Evolutionary conservation across 2,113 vertebrate species (phyloP).

Genomic region (Camelus bactrianus): DNA sequence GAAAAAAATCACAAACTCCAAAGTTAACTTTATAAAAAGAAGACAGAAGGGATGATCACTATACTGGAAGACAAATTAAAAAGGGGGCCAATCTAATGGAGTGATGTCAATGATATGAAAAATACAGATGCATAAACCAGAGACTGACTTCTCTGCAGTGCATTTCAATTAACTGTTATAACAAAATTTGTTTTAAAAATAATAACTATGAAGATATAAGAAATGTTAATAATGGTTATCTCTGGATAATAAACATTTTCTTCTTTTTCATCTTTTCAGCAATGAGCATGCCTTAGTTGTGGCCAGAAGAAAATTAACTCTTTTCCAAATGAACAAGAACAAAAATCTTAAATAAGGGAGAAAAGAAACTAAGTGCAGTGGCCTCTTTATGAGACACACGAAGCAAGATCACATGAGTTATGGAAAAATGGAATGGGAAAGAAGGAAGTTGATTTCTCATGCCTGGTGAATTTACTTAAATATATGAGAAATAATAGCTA

Average conservation of each 20-base stretch:
- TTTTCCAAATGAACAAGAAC: constrained; percentile 33
- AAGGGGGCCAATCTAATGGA: neutral
- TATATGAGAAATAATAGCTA: constrained; percentile 35
- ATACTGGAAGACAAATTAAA: neutral
- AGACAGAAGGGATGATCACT: neutral
- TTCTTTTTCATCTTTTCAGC: constrained; percentile 25
- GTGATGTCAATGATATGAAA: neutral
- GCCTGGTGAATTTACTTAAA: neutral
- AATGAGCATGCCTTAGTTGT: neutral
- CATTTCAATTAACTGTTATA: neutral
- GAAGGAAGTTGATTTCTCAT: constrained; percentile 25
- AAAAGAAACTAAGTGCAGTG: neutral
- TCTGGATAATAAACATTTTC: constrained; percentile 15
- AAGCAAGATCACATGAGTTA: neutral
- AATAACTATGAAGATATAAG: neutral
- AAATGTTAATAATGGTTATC: neutral
- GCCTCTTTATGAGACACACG: constrained; percentile 10
- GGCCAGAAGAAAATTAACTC: neutral
- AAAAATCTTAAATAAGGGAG: constrained; percentile 27
- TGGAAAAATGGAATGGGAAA: neutral
- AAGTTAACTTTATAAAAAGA: constrained; percentile 31
- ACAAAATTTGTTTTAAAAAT: constrained; percentile 1
- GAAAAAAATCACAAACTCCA: constrained; percentile 8
- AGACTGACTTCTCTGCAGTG: neutral
- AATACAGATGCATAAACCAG: constrained; percentile 15